Conservation (phyloP, 2,113 vertebrate species). For the Pantherophis guttatus region DNA sequence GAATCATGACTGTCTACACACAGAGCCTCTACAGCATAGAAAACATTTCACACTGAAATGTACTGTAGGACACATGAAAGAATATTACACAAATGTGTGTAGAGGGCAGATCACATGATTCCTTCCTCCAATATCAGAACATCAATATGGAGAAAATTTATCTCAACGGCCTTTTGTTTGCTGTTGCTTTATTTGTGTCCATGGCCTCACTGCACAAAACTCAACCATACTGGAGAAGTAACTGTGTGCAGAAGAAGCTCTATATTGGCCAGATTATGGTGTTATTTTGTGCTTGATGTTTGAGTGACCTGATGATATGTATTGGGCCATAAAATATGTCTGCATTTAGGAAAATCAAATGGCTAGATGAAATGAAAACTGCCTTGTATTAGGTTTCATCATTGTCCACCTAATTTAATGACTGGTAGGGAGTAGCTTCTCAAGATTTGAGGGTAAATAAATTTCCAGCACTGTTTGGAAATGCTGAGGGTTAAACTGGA, state of each 20-base stretch:
- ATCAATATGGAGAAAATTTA: not conserved
- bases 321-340: slow-evolving; percentile 11
- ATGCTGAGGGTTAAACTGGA: not conserved
- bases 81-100: not conserved
- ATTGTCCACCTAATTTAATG: not conserved
- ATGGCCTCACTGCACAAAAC: not conserved
- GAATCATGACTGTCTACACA: not conserved
- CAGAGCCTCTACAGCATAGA: not conserved
- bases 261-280: not conserved
- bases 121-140: not conserved
- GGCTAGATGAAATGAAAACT: slow-evolving; percentile 37
- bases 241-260: not conserved
- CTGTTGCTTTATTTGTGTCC: no score
- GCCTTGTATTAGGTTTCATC: not conserved
- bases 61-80: not conserved
- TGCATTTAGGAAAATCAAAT: slow-evolving; percentile 31
- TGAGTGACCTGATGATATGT: not conserved
- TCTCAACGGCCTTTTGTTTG: not conserved
- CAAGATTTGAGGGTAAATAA: not conserved
- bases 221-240: not conserved
- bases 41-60: not conserved
- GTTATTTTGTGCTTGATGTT: slow-evolving; percentile 20
- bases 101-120: not conserved
- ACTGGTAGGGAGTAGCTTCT: not conserved
- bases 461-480: not conserved